Percentiles rank a stretch among this genome's conserved stretches.
Evolutionary conservation across 2,113 vertebrate genomes (phyloP).

Genomic region (Chrysemys picta): DNA sequence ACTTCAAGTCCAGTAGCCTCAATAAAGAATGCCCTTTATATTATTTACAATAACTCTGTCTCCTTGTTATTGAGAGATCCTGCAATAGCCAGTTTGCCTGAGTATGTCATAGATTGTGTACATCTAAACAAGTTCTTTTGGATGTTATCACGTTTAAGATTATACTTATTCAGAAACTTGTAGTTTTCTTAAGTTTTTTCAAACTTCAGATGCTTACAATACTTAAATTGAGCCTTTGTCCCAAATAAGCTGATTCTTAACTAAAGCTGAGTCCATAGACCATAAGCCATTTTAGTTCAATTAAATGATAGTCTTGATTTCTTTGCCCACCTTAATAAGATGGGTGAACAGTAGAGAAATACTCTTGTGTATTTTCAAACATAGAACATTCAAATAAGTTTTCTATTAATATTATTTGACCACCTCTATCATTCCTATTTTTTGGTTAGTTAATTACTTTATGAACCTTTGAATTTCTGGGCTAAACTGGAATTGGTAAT

Average conservation of each 20-base stretch:
- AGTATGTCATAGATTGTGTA: fast-evolving
- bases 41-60: background rate
- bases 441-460: background rate
- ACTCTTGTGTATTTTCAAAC: background rate
- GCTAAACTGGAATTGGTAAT: background rate
- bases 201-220: background rate
- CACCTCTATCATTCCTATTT: background rate
- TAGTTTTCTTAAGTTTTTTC: background rate
- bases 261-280: background rate
- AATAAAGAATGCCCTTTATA: background rate
- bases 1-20: background rate
- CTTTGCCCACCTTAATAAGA: background rate
- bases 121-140: background rate
- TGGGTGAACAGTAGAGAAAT: background rate
- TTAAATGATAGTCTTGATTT: background rate
- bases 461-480: background rate
- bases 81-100: background rate
- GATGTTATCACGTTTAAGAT: background rate
- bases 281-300: background rate
- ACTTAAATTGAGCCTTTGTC: background rate
- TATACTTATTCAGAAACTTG: background rate
- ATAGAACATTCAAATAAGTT: background rate
- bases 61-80: background rate
- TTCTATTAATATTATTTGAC: background rate
- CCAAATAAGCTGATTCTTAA: background rate